Evolutionary conservation across 2,113 vertebrate genomes (phyloP).

Genomic region (Cromileptes altivelis): DNA sequence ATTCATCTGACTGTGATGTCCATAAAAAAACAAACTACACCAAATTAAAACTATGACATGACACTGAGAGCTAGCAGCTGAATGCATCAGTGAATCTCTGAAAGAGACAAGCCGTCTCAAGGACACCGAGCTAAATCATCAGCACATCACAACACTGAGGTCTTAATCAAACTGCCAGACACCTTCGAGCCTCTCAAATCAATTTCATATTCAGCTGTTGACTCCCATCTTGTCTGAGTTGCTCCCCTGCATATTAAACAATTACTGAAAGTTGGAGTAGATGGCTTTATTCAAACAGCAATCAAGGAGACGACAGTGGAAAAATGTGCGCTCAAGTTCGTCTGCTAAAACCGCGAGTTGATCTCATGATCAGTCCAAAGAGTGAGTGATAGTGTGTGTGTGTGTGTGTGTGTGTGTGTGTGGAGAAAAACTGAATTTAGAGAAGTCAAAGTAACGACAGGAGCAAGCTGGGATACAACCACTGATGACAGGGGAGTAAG

Average conservation of each 20-base stretch:
- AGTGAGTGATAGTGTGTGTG: neutral
- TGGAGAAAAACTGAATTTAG: neutral
- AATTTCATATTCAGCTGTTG: constrained; percentile 56
- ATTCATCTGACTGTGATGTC: too few species aligned
- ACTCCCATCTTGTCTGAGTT: constrained; percentile 43
- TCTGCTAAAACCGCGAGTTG: constrained; percentile 9
- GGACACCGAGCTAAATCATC: constrained; percentile 25
- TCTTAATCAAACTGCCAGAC: constrained; percentile 59
- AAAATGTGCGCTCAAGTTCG: constrained; percentile 2
- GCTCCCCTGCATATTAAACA: constrained; percentile 59
- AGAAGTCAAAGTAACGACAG: neutral
- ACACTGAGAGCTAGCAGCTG: constrained; percentile 2
- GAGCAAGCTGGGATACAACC: neutral
- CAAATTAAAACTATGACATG: neutral
- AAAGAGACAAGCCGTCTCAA: constrained; percentile 24
- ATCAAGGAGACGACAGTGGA: constrained; percentile 14
- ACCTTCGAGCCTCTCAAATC: constrained; percentile 60
- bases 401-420: neutral
- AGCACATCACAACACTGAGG: constrained; percentile 20
- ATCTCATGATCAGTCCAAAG: constrained; percentile 1
- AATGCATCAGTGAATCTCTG: constrained; percentile 18
- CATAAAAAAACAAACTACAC: too few species aligned
- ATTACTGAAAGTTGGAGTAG: constrained; percentile 35
- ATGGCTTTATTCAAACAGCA: constrained; percentile 40
- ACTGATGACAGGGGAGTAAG: neutral